These are phyloP conservation scores for Eupleurogrammus muticus DNA, from an alignment of 2,797 vertebrate genomes.

Conservation along the genomic window DNA sequence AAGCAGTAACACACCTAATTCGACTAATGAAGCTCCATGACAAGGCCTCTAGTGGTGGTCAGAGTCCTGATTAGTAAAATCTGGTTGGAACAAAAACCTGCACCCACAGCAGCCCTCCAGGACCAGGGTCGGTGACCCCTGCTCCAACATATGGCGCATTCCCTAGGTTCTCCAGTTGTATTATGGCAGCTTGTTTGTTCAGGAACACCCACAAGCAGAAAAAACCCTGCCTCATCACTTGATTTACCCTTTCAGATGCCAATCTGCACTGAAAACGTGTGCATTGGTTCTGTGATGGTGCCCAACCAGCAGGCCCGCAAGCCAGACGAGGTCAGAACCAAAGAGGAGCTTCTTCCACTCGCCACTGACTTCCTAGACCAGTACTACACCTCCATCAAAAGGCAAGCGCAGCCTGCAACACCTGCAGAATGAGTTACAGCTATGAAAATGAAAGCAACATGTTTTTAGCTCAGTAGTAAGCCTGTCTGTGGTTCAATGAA, in stretches of 20 bases:
- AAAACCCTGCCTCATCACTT: background rate
- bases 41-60: too few species aligned
- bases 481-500: background rate
- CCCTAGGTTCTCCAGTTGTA: background rate
- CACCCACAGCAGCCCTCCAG: too few species aligned
- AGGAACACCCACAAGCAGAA: background rate
- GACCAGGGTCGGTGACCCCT: too few species aligned
- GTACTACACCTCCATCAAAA: constrained; percentile 97
- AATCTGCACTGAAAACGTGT: constrained; percentile 89
- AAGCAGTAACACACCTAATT: too few species aligned
- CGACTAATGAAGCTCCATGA: too few species aligned
- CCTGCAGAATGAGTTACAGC: background rate
- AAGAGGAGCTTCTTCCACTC: constrained; percentile 90
- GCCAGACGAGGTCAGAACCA: constrained; percentile 87
- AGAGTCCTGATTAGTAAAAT: too few species aligned
- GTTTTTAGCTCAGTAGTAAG: background rate
- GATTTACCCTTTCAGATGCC: constrained; percentile 82
- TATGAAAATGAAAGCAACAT: background rate
- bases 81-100: too few species aligned
- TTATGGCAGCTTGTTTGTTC: background rate
- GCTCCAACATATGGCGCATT: background rate
- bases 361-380: constrained; percentile 97
- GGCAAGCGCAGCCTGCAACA: constrained; percentile 73
- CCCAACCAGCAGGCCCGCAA: constrained; percentile 86
- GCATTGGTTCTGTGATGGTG: constrained; percentile 91